Evolutionary conservation across 92 coral and sea anemone species (phyloP).

Genomic region (Phenganax marumi): DNA sequence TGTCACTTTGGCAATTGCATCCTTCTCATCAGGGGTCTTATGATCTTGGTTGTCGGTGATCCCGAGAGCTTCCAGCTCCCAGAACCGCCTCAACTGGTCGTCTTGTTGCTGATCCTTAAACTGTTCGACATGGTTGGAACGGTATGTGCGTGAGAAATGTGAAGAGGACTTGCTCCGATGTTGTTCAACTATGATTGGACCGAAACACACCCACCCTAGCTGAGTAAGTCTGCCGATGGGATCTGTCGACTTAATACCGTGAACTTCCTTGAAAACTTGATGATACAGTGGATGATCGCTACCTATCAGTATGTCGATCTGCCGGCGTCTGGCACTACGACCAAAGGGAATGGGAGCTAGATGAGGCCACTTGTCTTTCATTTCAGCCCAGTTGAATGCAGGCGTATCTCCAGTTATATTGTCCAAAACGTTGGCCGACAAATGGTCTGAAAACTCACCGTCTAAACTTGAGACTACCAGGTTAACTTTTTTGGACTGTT

Average conservation of each 20-base stretch:
- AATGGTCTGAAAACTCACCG: conserved; percentile 21
- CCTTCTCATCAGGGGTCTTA: conserved; percentile 38
- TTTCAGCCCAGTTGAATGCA: conserved; percentile 49
- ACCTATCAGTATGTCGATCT: conserved; percentile 57
- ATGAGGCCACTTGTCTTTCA: conserved; percentile 63
- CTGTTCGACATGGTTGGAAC: conserved; percentile 17
- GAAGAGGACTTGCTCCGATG: conserved; percentile 40
- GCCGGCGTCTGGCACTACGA: conserved; percentile 42
- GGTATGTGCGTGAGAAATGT: conserved; percentile 56
- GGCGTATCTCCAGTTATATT: conserved; percentile 58
- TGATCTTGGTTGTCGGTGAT: conserved; percentile 39
- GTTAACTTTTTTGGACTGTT: conserved; percentile 39
- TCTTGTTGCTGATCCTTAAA: conserved; percentile 38
- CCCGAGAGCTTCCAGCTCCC: conserved; percentile 54
- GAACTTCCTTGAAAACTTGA: conserved; percentile 47
- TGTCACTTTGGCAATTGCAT: conserved; percentile 25
- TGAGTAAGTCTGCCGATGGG: conserved; percentile 57
- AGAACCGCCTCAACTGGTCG: conserved; percentile 45
- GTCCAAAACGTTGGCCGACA: conserved; percentile 52
- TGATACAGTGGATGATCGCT: conserved; percentile 63
- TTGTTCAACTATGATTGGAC: conserved; percentile 60
- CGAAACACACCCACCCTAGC: conserved; percentile 61
- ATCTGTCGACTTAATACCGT: conserved; percentile 47
- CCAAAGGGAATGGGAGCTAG: conserved; percentile 43
- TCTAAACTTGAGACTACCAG: conserved; percentile 41